Base-by-base conservation (phyloP, 2,797 vertebrate genomes). In the Tiaroga cobitis region DNA sequence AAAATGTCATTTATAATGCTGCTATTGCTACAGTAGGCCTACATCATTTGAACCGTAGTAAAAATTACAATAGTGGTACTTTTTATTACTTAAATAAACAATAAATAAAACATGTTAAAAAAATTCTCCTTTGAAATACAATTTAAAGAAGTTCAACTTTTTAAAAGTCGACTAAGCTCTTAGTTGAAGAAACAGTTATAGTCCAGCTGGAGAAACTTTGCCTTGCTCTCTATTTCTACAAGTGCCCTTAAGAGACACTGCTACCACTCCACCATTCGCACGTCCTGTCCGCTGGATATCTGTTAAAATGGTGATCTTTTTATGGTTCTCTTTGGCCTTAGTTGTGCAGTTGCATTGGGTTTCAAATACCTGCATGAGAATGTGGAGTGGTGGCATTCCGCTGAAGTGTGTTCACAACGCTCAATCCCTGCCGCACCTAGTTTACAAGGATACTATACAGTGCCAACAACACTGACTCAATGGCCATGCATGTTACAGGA, bases 301-400 rank as follows among this genome's bases (percentile, higher is more conserved):
- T n/a, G 37, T 73, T 61, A 29, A 73, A 73, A 72, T 11, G 9
- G 37, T 68, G 34, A 37, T n/a, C 11, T 24, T 61, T 61, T 46
- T 2, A 19, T 24, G 8, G 39, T 13, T 16, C 11, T 61, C 51
- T 73, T 61, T 61, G 69, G 37, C 18, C 18, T 74, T 39, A 29
- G 11, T 34, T 73, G 51, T 82, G 81, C 81, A 63, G 54, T 29
- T 46, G 10, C 39, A 54, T 11, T 56, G 8, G 18, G 63, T 37
- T 77, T 29, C 76, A 49, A 21, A 63, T 73, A 34, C 54, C 56
- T 29, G 18, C 21, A 43, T 43, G 74, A 87, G 89, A 93, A 94
- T 94, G 92, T 79, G 32, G 91, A 70, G 54, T 32, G 21, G 65
- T 93, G 16, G 81, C 93, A 92, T 94, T 95, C 90, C 84, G 69